Conservation (phyloP, 92 coral and sea anemone genomes). For the Hydrozoanthus gracilis region DNA sequence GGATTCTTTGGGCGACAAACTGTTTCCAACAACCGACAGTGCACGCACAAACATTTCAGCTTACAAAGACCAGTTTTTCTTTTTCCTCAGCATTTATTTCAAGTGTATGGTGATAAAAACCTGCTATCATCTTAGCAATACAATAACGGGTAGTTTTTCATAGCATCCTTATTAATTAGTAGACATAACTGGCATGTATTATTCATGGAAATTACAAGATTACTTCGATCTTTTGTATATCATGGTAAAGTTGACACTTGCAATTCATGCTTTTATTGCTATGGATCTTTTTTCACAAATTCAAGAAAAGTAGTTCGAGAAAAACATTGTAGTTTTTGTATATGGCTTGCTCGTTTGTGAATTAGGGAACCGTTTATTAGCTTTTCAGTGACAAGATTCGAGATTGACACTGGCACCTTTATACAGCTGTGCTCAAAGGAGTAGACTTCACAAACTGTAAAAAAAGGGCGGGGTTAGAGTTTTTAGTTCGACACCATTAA, state of each 20-base stretch:
- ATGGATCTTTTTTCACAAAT: conserved; percentile 18
- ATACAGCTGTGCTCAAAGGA: conserved; percentile 30
- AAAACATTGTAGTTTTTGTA: background rate
- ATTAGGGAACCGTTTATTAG: conserved; percentile 26
- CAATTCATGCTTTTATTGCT: background rate
- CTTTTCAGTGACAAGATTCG: conserved; percentile 27
- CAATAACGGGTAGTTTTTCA: conserved; percentile 2
- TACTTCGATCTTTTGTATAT: background rate
- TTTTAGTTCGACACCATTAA: background rate
- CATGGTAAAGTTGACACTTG: background rate
- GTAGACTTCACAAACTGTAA: conserved; percentile 33
- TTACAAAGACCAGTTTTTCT: background rate
- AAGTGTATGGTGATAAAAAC: conserved; percentile 3
- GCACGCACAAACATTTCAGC: background rate
- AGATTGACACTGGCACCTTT: conserved; percentile 42
- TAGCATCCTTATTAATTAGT: conserved; percentile 25
- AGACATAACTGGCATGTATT: conserved; percentile 6
- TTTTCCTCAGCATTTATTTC: background rate
- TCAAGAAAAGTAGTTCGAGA: background rate
- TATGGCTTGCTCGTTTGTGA: conserved; percentile 11
- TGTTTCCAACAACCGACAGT: conserved; percentile 3
- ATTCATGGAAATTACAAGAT: background rate
- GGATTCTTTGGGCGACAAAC: conserved; percentile 34
- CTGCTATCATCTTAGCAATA: background rate
- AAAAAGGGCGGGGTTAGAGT: conserved; percentile 25